These are phyloP conservation scores for Dastarcus helophoroides DNA, from an alignment of 2,888 invertebrate species.

Conservation along the genomic window DNA sequence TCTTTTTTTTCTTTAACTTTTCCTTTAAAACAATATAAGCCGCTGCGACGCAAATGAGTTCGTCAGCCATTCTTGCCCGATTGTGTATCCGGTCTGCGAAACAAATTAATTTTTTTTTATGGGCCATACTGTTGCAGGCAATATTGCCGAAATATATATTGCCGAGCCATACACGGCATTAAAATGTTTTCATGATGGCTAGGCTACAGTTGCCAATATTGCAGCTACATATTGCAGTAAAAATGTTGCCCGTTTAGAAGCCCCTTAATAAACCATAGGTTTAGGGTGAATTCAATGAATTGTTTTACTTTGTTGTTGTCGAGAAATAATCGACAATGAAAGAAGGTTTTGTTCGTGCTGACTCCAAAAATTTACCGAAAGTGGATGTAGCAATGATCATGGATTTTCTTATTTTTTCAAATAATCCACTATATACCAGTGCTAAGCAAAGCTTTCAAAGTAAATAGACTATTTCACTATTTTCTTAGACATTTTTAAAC, in stretches of 20 bases:
- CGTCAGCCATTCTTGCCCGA: conserved; percentile 3
- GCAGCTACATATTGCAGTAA: conserved; percentile 4
- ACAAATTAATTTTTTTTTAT: not conserved
- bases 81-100: conserved; percentile 1
- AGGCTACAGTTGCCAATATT: conserved; percentile 4
- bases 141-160: conserved; percentile 1
- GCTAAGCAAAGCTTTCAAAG: no score
- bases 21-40: conserved; percentile 5
- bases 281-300: no score
- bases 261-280: not conserved
- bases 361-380: no score
- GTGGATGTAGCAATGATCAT: no score
- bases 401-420: no score
- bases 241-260: conserved; percentile 6
- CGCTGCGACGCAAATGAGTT: conserved; percentile 1
- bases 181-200: conserved; percentile 5
- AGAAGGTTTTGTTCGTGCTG: no score
- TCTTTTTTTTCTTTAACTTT: conserved; percentile 4
- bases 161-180: conserved; percentile 6
- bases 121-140: conserved; percentile 3
- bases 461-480: no score
- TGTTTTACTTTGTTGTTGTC: no score
- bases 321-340: no score
- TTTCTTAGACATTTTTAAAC: no score
- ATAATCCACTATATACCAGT: no score